Evolutionary conservation across 2,797 vertebrate species (phyloP).

Genomic region (Pangasius djambal): DNA sequence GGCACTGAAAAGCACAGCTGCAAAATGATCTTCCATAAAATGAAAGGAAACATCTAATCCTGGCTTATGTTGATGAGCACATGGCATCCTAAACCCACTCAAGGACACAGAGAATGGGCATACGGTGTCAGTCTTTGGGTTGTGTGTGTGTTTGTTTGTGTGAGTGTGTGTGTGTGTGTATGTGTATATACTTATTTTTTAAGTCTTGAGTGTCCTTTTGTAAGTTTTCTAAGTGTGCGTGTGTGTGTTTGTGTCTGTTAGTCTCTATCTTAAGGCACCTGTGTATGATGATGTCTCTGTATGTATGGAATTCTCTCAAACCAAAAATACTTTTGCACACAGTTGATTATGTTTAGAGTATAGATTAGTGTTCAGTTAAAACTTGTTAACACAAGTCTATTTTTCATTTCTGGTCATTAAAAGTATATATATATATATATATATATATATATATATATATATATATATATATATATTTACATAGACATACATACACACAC

Average conservation of each 20-base stretch:
- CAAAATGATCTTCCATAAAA: conserved; percentile 53
- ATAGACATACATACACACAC: too few relatives aligned
- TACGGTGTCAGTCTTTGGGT: conserved; percentile 28
- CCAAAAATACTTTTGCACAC: background rate
- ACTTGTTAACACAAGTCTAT: background rate
- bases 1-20: conserved; percentile 42
- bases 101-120: conserved; percentile 55
- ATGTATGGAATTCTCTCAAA: background rate
- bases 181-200: conserved; percentile 7
- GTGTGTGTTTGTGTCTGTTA: background rate
- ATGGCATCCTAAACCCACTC: conserved; percentile 60
- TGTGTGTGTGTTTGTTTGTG: conserved; percentile 28
- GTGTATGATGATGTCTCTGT: background rate
- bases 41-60: conserved; percentile 61
- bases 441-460: too few relatives aligned
- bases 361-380: background rate
- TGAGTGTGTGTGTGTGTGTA: conserved; percentile 9
- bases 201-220: background rate
- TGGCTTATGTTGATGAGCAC: conserved; percentile 59
- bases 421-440: too few relatives aligned
- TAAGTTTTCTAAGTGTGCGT: background rate
- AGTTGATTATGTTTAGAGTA: background rate
- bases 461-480: too few relatives aligned
- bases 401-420: too few relatives aligned
- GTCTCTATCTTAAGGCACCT: background rate